Base-by-base conservation (phyloP, 2,888 invertebrate genomes). In the Siphlonurus alternatus region DNA sequence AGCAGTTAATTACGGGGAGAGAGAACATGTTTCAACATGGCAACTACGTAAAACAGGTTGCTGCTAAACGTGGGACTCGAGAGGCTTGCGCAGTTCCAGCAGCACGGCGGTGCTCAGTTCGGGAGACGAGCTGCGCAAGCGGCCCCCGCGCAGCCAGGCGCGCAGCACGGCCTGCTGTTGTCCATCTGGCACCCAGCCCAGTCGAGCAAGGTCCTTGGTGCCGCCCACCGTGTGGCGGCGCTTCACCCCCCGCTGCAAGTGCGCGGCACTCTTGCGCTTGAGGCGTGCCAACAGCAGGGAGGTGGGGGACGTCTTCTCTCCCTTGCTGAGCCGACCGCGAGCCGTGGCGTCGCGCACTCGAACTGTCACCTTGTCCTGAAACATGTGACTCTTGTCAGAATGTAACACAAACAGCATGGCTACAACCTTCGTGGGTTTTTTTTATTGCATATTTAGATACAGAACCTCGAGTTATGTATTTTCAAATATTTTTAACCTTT, bases 221-320 rank as follows among this genome's bases (percentile, higher is more conserved):
- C 94, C 93, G 67, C 93, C 93, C 7, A 94, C 93, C 0, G 94
- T 94, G 77, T 94, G 93, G 25, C 94, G 81, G 59, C 94, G 82
- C 76, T 92, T 92, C 71, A 92, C 89, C 67, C 89, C 88, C 68
- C 87, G 78, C 75, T 87, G 87, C n/a, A 84, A 86, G 85, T 84
- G 85, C 66, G 87, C 87, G 66, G 87, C 87, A 74, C 86, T 87
- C 76, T 87, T 87, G 68, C 87, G 77, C 75, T 88, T 87, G 65
- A 69, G 60, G 61, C 69, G 68, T 25, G 68, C 64, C 23, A 86
- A 76, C 38, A 38, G 15, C 5, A 56, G 56, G 5, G 22, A 56
- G 56, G 56, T 22, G 56, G 5, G 7, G 19, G 56, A 56, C 7
- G 5, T n/a, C 53, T 10, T n/a, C 53, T 15, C 53, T n/a, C 10